Base-by-base conservation (phyloP, 2,888 invertebrate species). In the Agonopterix heracliana region DNA sequence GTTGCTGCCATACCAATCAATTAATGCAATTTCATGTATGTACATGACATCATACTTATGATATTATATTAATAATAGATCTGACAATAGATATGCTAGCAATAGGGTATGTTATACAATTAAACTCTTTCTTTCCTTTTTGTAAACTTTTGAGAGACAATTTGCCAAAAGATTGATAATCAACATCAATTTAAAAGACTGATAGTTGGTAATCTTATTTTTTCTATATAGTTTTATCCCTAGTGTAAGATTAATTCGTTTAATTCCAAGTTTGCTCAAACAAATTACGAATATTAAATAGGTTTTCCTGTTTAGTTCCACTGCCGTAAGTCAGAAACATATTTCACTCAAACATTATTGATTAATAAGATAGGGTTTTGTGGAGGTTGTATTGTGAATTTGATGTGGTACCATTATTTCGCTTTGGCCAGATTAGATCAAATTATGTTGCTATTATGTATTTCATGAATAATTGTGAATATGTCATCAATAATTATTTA, bases 181-280 rank as follows among this genome's bases (percentile, higher is more conserved):
- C 81, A 85, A 86, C 88, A 89, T 89, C 89, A 88, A 89, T 89
- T 87, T 85, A 86, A 85, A 89, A 89, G 89, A 89, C 89, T 89
- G 89, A 89, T 89, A 89, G 89, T 82, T 85, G 84, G 79, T 87
- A 89, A 85, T n/a, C 41, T 78, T 79, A 66, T 74, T 80, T 85
- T 84, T 85, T 79, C 82, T 80, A 82, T 85, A 86, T 86, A 82
- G 75, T 88, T 88, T 87, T 87, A 87, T 79, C 87, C 87, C 79
- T 88, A 88, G 87, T 71, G 66, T 87, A 87, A 88, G 86, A 69
- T 74, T 73, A 65, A 74, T 85, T 84, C 60, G 66, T 82, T 86
- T 81, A 72, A 78, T 76, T 81, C 86, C 83, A 84, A 78, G 81
- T 81, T 86, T 88, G 88, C 88, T 88, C 88, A 87, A 87, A 76